A percentile compares a stretch with the other conserved stretches of the same genome.
Evolutionary conservation across 2,113 vertebrate species (phyloP).

Genomic region (Calyptomena viridis): DNA sequence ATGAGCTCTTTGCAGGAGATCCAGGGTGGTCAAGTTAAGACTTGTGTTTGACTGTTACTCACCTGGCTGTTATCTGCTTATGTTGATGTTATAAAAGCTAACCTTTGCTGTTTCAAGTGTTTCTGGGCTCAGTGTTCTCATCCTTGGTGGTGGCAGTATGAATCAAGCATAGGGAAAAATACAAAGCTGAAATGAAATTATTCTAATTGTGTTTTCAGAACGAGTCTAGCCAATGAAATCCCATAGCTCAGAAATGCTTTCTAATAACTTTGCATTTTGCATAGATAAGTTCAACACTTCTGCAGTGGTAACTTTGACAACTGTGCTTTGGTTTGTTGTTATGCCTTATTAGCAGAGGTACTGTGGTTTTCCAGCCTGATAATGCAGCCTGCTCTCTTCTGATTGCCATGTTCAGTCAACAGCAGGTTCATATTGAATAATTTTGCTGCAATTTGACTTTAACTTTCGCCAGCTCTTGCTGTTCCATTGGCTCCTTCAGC

Average conservation of each 20-base stretch:
- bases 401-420: neutral
- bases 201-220: neutral
- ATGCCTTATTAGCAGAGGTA: rapidly evolving
- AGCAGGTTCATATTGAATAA: neutral
- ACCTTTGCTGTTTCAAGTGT: neutral
- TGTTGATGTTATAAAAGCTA: neutral
- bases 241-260: neutral
- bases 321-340: neutral
- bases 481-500: neutral
- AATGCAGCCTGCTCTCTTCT: neutral
- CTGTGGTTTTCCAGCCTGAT: neutral
- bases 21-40: neutral
- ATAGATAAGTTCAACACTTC: neutral
- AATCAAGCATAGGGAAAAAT: neutral
- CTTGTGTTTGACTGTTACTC: neutral
- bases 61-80: neutral
- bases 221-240: neutral
- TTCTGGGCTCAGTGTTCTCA: neutral
- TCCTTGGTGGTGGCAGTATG: neutral
- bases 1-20: neutral
- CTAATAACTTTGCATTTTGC: neutral
- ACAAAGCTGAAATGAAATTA: neutral
- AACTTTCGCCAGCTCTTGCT: neutral
- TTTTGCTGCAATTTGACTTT: neutral
- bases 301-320: neutral